These are phyloP conservation scores for Octomys mimax DNA, from an alignment of 2,797 vertebrate genomes.

Conservation along the genomic window DNA sequence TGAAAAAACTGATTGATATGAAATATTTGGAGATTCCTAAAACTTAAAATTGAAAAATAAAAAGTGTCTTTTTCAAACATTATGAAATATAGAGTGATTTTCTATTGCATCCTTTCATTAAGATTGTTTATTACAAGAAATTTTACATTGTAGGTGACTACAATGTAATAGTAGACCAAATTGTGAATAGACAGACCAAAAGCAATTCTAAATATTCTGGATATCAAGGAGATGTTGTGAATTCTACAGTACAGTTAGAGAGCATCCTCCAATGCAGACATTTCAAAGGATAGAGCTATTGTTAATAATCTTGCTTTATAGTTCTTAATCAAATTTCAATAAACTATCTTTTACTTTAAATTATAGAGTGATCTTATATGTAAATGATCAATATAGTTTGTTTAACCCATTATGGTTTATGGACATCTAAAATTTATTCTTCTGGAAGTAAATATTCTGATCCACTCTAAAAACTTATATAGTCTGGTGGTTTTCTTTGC, in stretches of 20 bases:
- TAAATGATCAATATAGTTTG: neutral
- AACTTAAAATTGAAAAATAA: neutral
- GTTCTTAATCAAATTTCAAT: neutral
- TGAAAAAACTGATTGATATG: neutral
- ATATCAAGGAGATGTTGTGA: neutral
- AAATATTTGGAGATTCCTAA: neutral
- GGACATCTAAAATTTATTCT: neutral
- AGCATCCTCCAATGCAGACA: neutral
- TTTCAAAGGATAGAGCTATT: neutral
- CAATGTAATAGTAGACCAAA: no score
- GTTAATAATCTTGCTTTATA: neutral
- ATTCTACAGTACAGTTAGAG: neutral
- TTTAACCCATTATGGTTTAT: neutral
- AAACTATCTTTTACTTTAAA: neutral
- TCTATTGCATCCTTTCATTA: neutral
- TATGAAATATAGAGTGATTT: neutral
- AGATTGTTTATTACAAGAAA: neutral
- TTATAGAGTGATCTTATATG: neutral
- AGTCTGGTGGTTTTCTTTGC: neutral
- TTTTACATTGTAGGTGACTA: no score
- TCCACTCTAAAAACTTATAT: neutral
- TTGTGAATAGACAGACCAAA: no score
- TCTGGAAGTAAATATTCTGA: neutral
- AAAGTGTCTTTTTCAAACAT: neutral
- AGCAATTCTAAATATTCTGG: neutral